A percentile compares a stretch with the other conserved stretches of the same genome.
These are phyloP conservation scores for Lonchura striata DNA, from an alignment of 2,113 vertebrate species.

Conservation along the genomic window DNA sequence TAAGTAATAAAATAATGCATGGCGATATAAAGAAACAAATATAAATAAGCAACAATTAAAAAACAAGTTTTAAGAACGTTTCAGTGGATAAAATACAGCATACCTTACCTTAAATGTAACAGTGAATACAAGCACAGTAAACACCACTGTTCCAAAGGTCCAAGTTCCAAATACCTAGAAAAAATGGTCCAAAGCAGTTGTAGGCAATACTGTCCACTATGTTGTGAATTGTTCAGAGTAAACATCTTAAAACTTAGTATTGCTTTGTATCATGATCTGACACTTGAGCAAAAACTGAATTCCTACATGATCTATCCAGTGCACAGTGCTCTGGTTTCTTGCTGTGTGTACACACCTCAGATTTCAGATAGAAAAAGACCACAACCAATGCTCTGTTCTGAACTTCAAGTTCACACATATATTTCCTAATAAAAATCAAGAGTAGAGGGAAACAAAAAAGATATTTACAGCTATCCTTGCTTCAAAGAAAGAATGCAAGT, in stretches of 20 bases:
- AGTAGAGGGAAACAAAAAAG: neutral
- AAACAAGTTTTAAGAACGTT: neutral
- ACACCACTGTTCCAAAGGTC: constrained; percentile 96
- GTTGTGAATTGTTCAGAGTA: neutral
- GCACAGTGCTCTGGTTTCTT: neutral
- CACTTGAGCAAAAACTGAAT: neutral
- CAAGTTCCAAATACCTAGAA: constrained; percentile 94
- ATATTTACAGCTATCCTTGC: neutral
- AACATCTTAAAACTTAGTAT: neutral
- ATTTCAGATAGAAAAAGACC: neutral
- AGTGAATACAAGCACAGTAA: constrained; percentile 92
- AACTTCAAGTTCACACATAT: neutral
- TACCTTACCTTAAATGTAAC: constrained; percentile 91
- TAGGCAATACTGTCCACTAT: neutral
- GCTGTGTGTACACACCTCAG: neutral
- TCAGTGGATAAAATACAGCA: neutral
- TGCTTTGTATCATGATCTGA: neutral
- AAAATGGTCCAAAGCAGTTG: neutral
- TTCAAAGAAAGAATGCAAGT: neutral
- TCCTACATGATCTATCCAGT: neutral
- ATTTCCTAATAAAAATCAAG: neutral
- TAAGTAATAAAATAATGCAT: neutral
- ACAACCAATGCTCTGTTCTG: neutral
- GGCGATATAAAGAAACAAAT: neutral
- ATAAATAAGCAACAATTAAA: neutral